A percentile compares a stretch with the other conserved stretches of the same genome.
Conservation (phyloP, 2,888 invertebrate genomes). For the Buathra laborator region DNA sequence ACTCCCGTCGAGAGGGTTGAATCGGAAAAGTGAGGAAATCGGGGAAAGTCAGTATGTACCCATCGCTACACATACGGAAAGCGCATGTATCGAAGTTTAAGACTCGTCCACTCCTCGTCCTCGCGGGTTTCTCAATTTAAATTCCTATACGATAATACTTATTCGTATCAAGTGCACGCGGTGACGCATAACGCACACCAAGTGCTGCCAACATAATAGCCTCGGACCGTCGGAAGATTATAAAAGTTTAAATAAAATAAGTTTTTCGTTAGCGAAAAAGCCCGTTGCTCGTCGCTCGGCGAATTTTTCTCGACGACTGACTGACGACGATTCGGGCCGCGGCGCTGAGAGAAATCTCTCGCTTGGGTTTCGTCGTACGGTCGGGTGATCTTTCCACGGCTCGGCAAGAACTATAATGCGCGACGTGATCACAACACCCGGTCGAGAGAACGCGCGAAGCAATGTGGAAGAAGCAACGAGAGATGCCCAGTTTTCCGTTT, state of each 20-base stretch:
- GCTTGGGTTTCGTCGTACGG: conserved; percentile 21
- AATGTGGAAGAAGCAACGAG: conserved; percentile 10
- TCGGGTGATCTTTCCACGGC: conserved; percentile 4
- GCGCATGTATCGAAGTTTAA: conserved; percentile 35
- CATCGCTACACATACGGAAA: neutral
- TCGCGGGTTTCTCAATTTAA: conserved; percentile 4
- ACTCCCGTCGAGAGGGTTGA: no score
- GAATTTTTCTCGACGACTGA: conserved; percentile 26
- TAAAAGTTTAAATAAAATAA: conserved; percentile 83
- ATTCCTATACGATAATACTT: conserved; percentile 35
- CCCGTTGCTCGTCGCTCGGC: conserved; percentile 5
- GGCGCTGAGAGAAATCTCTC: conserved; percentile 12
- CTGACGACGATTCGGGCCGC: conserved; percentile 3
- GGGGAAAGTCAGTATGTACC: neutral
- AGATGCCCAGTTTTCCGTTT: conserved; percentile 22
- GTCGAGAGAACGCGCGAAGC: conserved; percentile 28
- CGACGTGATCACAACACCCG: conserved; percentile 63
- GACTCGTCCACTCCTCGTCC: neutral
- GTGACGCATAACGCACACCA: conserved; percentile 23
- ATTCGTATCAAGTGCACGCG: conserved; percentile 40
- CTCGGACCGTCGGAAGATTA: conserved; percentile 71
- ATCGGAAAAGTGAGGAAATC: neutral
- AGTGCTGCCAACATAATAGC: conserved; percentile 65
- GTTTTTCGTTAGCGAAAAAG: conserved; percentile 71
- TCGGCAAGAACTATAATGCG: conserved; percentile 64